Evolutionary conservation across 2,888 invertebrate genomes (phyloP), one percentile per base, ranked within the genome.

Genomic region (Strigamia maritima): DNA sequence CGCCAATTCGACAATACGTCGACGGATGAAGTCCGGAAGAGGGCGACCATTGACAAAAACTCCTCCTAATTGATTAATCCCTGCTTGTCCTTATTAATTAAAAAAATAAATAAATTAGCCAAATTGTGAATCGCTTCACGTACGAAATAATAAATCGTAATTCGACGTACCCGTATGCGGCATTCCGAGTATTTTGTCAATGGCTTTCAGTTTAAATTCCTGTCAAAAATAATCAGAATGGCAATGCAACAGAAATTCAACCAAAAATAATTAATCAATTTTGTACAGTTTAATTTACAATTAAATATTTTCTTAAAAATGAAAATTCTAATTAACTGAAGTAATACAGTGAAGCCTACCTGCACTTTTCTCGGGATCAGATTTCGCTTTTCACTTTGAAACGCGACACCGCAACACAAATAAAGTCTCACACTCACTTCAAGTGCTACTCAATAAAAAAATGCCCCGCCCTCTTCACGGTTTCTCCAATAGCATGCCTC

Each of bases 1-100:
- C 31, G 97, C 97, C 84, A 98, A 89, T 86, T 97, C 97, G 0
- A 98, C 97, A 82, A 98, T 98, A 81, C 96, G 90, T 81, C 95
- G 91, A 80, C 97, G 90, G 22, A 97, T 95, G 84, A 94, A 95
- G 85, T 97, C 96, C 2, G 98, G 97, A 80, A 98, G 89, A 2
- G 97, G 97, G n/a, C 97, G 91, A 0, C 98, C 98, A 87, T 98
- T 98, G 14, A 98, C 97, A 86, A 98, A 97, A 80, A 97, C 96
- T 65, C 97, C 97, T 77, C 97, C 97, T 83, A 98, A 89, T 88
- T 98, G 97, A 89, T 98, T 98, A 74, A 98, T 96, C 82, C 97
- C 97, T 70, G 96, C 96, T 89, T 97, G 97, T 84, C 97, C 97
- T 97, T 65, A 89, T 10, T 24, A 8, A 1, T 12, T 26, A 65